phyloP scores from a whole-genome alignment of 2,797 vertebrate species.

The Syngnathus acus region DNA sequence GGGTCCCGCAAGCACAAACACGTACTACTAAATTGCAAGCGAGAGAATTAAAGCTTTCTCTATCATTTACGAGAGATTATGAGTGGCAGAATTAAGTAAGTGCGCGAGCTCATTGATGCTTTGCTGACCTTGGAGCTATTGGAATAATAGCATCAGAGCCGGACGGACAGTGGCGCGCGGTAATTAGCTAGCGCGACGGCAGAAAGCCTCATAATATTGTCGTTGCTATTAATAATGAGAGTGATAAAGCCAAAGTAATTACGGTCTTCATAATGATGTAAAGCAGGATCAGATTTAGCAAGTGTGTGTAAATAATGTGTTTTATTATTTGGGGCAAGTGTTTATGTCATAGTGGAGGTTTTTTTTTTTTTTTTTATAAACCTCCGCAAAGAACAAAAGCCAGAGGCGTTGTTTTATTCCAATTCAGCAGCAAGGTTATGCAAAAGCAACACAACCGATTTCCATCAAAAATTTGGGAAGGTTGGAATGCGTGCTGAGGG shows the following conservation, averaged over 20 bases:
- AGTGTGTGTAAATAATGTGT: slow-evolving; percentile 36
- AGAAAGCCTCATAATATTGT: slow-evolving; percentile 61
- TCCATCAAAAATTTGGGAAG: not conserved
- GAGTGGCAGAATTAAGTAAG: slow-evolving; percentile 75
- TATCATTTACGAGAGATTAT: slow-evolving; percentile 76
- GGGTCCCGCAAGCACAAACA: slow-evolving; percentile 69
- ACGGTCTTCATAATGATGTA: slow-evolving; percentile 66
- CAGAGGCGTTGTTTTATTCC: not conserved
- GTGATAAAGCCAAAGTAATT: slow-evolving; percentile 63
- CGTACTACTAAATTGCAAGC: slow-evolving; percentile 79
- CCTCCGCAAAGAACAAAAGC: not conserved
- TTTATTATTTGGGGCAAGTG: slow-evolving; percentile 54
- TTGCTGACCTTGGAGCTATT: slow-evolving; percentile 50
- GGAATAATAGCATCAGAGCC: slow-evolving; percentile 36
- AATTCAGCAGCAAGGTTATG: not conserved
- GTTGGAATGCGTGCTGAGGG: not conserved
- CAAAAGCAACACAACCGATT: not conserved
- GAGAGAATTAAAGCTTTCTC: slow-evolving; percentile 73
- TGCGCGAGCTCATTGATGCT: slow-evolving; percentile 55
- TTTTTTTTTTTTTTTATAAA: slow-evolving; percentile 19
- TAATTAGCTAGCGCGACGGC: slow-evolving; percentile 53
- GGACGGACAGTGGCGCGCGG: slow-evolving; percentile 50
- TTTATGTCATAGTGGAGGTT: slow-evolving; percentile 50
- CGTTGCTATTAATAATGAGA: slow-evolving; percentile 68
- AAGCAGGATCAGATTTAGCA: slow-evolving; percentile 62